Base-by-base conservation (phyloP, 2,113 vertebrate species). In the Elephas maximus region DNA sequence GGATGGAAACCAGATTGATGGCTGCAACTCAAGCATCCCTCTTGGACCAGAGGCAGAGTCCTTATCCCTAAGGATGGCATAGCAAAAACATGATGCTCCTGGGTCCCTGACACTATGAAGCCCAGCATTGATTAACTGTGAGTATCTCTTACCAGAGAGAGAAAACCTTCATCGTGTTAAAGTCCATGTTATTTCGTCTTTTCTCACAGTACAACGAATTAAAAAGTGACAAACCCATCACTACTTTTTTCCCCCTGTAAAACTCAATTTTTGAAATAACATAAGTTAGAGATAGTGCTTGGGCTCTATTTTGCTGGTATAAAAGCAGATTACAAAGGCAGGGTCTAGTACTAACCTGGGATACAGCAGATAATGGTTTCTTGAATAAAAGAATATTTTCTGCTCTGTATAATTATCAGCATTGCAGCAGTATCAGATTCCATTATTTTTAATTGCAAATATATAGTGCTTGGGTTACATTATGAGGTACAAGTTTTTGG, bases 381-480 rank as follows among this genome's bases (percentile, higher is more conserved):
- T 93, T 76, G 53, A 76, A 77, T 69, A 86, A 81, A 77, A 88
- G 28, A 63, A n/a, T 89, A 89, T 76, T 88, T 91, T 95, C 28
- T 67, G 44, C 6, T 90, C 21, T 81, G 15, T 51, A 0, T 95
- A 85, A 90, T 95, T 41, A 82, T 57, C 37, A 84, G 6, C 23
- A 41, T 37, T 65, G 12, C 11, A 51, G 5, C 1, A 45, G 12
- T 33, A 45, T 14, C 74, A 17, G 51, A 33, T 88, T 91, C 81
- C 17, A 28, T 57, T 81, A 84, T 84, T 90, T 91, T 93, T 60
- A 45, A 83, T 11, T 89, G 53, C 20, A 90, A 91, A 79, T 93
- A 41, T 48, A 23, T 14, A 60, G 15, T 48, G 26, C 45, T 28
- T 94, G n/a, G 45, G 10, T 60, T 90, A 41, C 26, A 84, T 83